These are phyloP conservation scores for Idaea straminata DNA, from an alignment of 2,888 invertebrate species.

Conservation along the genomic window DNA sequence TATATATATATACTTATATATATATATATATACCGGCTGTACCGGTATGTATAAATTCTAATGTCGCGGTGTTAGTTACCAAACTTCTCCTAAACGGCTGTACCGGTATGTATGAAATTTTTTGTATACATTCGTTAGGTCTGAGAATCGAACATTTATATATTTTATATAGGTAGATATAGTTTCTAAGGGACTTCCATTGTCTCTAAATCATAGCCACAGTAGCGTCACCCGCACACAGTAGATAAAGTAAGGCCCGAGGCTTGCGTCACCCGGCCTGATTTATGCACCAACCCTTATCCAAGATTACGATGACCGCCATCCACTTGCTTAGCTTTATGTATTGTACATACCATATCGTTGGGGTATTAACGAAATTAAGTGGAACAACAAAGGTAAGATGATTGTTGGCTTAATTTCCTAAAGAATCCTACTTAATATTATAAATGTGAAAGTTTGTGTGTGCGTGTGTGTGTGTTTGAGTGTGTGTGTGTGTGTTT, in stretches of 20 bases:
- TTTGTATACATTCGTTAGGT: no score
- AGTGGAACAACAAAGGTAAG: background rate
- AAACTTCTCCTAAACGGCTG: no score
- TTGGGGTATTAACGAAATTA: conserved; percentile 4
- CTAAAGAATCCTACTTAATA: background rate
- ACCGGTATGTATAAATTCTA: no score
- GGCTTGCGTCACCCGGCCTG: conserved; percentile 68
- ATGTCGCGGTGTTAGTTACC: no score
- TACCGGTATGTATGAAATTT: no score
- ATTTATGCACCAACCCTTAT: conserved; percentile 78
- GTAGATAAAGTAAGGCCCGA: conserved; percentile 77
- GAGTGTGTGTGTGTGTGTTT: no score
- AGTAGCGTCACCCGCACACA: conserved; percentile 73
- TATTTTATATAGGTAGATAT: background rate
- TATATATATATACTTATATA: no score
- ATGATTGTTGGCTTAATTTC: background rate
- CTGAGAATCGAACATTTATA: background rate
- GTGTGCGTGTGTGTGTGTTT: no score
- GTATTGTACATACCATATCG: conserved; percentile 18
- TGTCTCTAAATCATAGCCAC: conserved; percentile 20
- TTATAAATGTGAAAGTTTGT: no score
- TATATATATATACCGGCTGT: no score
- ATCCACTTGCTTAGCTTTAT: conserved; percentile 76
- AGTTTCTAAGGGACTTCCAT: conserved; percentile 35
- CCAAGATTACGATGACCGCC: conserved; percentile 80